Base-by-base conservation (phyloP, 2,113 vertebrate species). In the Laterallus jamaicensis region DNA sequence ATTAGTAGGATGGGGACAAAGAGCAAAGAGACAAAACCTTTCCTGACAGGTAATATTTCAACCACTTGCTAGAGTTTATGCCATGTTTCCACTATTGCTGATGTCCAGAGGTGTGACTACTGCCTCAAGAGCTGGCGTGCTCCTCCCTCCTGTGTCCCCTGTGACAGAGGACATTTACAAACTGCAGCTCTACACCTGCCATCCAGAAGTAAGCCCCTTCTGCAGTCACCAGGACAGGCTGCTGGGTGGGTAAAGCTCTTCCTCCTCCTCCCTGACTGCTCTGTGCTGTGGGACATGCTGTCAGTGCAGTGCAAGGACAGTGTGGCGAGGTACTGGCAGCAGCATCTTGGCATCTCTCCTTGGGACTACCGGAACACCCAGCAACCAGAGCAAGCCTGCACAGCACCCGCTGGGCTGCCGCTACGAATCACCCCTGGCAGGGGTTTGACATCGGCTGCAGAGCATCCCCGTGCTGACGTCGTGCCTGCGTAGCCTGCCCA, bases 241-340 rank as follows among this genome's bases (percentile, higher is more conserved):
- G 35, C 39, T 25, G 16, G 49, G 15, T 0, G 1, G 18, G 3
- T 11, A 11, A 52, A 80, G 44, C 10, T 13, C 49, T 59, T 76
- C 54, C 55, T 92, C 15, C 31, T 59, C 77, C 37, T 24, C 24
- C 10, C 50, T 8, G 3, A 12, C 0, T 0, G 0, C 14, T 32
- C 37, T 1, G 13, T 17, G 47, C n/a, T 15, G 44, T 0, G 7
- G 25, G 29, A 28, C 39, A 1, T 0, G 10, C 69, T 18, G 82
- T 6, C 15, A 10, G 19, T 1, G 1, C 37, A 6, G 54, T 0
- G 39, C 8, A 1, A 47, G 26, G 79, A 21, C 1, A 31, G n/a
- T 2, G 0, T 2, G 28, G 63, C 3, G 11, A 18, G 50, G 10
- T 2, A 28, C 60, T 7, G 87, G 49, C 68, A 32, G 78, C 49